Percentiles rank a stretch among this genome's conserved stretches.
Evolutionary conservation across 2,888 invertebrate species (phyloP).

Genomic region (Serripes groenlandicus): DNA sequence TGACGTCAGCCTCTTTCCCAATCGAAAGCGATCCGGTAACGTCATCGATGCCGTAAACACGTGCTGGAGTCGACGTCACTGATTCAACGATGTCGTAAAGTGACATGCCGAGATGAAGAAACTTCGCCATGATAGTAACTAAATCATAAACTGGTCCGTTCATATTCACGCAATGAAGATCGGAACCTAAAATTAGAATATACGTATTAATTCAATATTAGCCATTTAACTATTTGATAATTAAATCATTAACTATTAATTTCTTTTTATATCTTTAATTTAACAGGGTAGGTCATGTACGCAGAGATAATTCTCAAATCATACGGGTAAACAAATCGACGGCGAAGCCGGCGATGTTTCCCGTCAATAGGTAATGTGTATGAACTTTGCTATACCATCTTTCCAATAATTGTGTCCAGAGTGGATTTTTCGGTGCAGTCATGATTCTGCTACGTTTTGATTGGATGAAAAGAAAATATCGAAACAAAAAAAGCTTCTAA

Average conservation of each 20-base stretch:
- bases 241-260: background rate
- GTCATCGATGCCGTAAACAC: slow-evolving; percentile 67
- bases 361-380: no score
- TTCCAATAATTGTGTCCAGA: no score
- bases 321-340: no score
- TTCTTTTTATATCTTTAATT: no score
- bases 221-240: background rate
- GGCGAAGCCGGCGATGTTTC: no score
- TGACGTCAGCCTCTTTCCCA: slow-evolving; percentile 79
- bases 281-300: no score
- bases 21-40: slow-evolving; percentile 69
- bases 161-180: slow-evolving; percentile 76
- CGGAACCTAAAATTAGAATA: slow-evolving; percentile 59
- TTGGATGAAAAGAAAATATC: no score
- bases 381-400: no score
- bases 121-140: slow-evolving; percentile 79
- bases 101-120: slow-evolving; percentile 82
- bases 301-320: no score
- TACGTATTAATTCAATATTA: background rate
- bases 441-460: no score
- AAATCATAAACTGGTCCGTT: slow-evolving; percentile 82
- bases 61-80: slow-evolving; percentile 78
- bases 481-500: no score
- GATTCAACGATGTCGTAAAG: slow-evolving; percentile 76
- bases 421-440: no score